These are phyloP conservation scores for Brienomyrus longianalis DNA, from an alignment of 2,113 vertebrate species.

Conservation along the genomic window DNA sequence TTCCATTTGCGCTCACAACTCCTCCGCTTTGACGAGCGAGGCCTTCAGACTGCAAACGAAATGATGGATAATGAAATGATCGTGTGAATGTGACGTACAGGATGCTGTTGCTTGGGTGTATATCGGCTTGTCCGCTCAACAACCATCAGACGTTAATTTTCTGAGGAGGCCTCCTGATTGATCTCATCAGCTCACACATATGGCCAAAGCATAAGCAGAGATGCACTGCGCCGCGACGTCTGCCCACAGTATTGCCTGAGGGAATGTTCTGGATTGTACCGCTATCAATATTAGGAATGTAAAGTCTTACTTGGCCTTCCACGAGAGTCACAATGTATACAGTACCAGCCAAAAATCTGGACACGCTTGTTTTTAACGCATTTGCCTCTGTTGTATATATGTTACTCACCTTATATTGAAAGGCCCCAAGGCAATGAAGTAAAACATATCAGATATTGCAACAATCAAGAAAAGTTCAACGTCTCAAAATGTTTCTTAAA, in stretches of 20 bases:
- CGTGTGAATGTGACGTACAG: neutral
- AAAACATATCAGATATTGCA: neutral
- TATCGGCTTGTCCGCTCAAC: neutral
- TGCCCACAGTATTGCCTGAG: neutral
- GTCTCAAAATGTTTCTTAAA: neutral
- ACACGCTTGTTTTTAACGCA: neutral
- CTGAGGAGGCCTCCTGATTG: neutral
- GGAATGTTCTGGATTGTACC: neutral
- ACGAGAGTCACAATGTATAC: neutral
- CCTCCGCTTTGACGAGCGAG: neutral
- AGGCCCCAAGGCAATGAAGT: neutral
- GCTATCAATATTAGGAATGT: neutral
- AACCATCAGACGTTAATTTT: neutral
- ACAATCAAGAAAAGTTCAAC: neutral
- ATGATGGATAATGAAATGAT: neutral
- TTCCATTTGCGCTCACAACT: neutral
- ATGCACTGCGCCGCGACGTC: neutral
- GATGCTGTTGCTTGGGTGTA: neutral
- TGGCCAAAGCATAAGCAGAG: neutral
- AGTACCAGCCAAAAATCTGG: neutral
- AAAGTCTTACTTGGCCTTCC: neutral
- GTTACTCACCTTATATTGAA: neutral
- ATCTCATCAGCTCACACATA: neutral
- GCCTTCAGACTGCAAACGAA: neutral
- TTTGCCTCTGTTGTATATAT: neutral